Percentiles rank a stretch among this genome's conserved stretches.
Conservation (phyloP, 2,797 vertebrate species). For the Sebastes flavidus region DNA sequence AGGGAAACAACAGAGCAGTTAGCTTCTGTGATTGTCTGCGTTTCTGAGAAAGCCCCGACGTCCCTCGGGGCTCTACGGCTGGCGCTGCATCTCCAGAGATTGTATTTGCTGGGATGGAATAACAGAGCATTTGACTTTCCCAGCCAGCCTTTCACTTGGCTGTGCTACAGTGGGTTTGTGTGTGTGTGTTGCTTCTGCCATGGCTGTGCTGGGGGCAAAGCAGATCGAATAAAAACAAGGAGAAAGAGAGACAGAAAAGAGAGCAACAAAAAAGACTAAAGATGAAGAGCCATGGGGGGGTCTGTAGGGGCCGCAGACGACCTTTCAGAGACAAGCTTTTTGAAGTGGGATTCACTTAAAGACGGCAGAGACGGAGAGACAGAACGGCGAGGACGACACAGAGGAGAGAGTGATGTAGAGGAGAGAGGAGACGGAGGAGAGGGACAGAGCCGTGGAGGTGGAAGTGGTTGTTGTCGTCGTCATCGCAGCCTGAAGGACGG, state of each 20-base stretch:
- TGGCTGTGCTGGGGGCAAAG: slow-evolving; percentile 15
- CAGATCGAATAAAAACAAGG: slow-evolving; percentile 35
- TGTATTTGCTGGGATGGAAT: slow-evolving; percentile 50
- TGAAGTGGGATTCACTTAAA: slow-evolving; percentile 45
- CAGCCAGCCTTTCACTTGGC: slow-evolving; percentile 46
- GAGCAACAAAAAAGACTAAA: slow-evolving; percentile 36
- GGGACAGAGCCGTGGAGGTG: slow-evolving; percentile 12
- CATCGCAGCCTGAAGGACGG: slow-evolving; percentile 52
- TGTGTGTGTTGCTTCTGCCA: slow-evolving; percentile 11
- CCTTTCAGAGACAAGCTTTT: slow-evolving; percentile 44
- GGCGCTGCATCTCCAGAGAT: slow-evolving; percentile 50
- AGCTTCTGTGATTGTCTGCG: slow-evolving; percentile 37
- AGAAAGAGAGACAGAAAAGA: slow-evolving; percentile 21
- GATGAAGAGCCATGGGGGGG: slow-evolving; percentile 12
- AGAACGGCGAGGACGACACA: slow-evolving; percentile 14
- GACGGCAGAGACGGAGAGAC: background rate
- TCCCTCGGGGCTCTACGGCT: slow-evolving; percentile 36
- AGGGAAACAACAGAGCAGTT: slow-evolving; percentile 44
- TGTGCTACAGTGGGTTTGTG: slow-evolving; percentile 32
- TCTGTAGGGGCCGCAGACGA: slow-evolving; percentile 30
- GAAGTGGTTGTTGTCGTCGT: slow-evolving; percentile 26
- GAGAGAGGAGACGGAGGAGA: background rate
- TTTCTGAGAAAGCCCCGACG: slow-evolving; percentile 47
- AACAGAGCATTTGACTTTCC: slow-evolving; percentile 61
- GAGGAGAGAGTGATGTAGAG: slow-evolving; percentile 1